Evolutionary conservation across 1,140 invertebrate genomes (phyloP).

Genomic region (Diploscapter pachys): DNA sequence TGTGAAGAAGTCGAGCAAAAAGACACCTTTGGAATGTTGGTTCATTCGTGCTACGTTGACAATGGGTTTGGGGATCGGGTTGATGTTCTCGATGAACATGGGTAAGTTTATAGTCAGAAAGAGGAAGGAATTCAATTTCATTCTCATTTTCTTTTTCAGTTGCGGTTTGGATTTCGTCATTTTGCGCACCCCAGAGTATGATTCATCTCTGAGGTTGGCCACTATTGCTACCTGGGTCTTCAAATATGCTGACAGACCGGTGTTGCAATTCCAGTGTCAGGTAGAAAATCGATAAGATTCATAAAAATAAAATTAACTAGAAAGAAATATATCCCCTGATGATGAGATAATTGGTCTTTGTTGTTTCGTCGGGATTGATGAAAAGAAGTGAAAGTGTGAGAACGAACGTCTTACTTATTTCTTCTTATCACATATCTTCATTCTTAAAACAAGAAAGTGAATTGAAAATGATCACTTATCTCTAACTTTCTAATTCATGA

Average conservation of each 20-base stretch:
- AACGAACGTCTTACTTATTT: neutral
- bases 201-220: constrained; percentile 45
- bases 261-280: constrained; percentile 59
- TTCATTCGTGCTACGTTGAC: constrained; percentile 57
- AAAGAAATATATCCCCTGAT: neutral
- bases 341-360: too few relatives aligned
- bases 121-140: neutral
- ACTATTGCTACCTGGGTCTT: constrained; percentile 56
- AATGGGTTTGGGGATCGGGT: constrained; percentile 57
- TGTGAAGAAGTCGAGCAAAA: constrained; percentile 50
- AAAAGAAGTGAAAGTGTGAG: neutral
- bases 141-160: constrained; percentile 13
- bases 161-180: constrained; percentile 53
- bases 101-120: constrained; percentile 41
- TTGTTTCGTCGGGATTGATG: neutral
- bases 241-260: constrained; percentile 57
- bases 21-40: constrained; percentile 58
- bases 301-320: neutral
- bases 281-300: constrained; percentile 18
- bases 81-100: constrained; percentile 50
- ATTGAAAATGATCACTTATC: too few relatives aligned
- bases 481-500: too few relatives aligned
- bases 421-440: too few relatives aligned
- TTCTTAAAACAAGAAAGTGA: neutral
- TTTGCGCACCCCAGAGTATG: constrained; percentile 55